These are phyloP conservation scores for Melangyna quadrimaculata DNA, from an alignment of 2,888 invertebrate species.

Conservation along the genomic window DNA sequence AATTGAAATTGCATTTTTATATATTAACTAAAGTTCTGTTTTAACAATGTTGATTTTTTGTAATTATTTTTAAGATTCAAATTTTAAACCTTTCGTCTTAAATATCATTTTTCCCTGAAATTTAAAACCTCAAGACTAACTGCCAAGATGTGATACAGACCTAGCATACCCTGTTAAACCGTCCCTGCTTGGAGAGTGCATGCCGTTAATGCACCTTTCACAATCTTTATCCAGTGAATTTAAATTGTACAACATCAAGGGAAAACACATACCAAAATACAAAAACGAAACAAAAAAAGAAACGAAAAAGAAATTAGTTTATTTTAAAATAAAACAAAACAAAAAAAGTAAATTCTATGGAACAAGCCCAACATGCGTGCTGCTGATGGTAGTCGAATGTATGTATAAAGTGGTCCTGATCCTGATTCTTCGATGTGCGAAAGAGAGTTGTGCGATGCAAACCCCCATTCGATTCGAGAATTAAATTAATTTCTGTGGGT, in stretches of 20 bases:
- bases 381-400: not conserved
- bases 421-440: not conserved
- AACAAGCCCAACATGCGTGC: constrained; percentile 21
- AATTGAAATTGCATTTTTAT: no score
- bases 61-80: no score
- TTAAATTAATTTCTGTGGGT: constrained; percentile 63
- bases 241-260: constrained; percentile 33
- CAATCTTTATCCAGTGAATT: constrained; percentile 53
- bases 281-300: constrained; percentile 32
- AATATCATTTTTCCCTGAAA: not conserved
- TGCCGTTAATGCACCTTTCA: constrained; percentile 65
- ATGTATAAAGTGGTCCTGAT: not conserved
- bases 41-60: no score
- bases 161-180: not conserved
- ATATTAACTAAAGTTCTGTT: no score
- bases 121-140: not conserved
- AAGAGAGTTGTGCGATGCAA: not conserved
- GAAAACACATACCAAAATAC: not conserved
- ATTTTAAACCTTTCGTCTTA: no score
- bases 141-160: not conserved
- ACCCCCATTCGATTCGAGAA: constrained; percentile 35
- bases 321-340: constrained; percentile 32
- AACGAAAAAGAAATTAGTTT: constrained; percentile 60
- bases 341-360: constrained; percentile 9
- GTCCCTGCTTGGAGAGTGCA: constrained; percentile 9